Conservation (phyloP, 2,113 vertebrate genomes). For the Zonotrichia leucophrys region DNA sequence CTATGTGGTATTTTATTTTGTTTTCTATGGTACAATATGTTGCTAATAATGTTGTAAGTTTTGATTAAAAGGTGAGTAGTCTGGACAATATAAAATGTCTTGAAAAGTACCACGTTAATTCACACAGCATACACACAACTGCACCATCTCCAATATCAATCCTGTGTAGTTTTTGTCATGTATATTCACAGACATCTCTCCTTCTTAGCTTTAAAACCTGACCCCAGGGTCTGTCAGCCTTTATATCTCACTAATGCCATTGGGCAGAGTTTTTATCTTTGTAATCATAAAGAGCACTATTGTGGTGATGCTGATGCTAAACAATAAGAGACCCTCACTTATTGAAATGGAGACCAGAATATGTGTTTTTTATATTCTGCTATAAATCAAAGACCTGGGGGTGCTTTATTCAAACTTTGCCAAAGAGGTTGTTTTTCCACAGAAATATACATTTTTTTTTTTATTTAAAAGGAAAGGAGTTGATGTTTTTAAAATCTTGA, state of each 20-base stretch:
- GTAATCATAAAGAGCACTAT: background rate
- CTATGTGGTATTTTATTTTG: background rate
- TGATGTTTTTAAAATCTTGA: background rate
- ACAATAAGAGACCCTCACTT: background rate
- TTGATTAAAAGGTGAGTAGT: background rate
- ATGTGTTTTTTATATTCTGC: background rate
- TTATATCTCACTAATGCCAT: background rate
- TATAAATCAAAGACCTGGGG: background rate
- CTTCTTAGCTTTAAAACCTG: background rate
- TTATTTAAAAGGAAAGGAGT: background rate
- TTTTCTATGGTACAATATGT: background rate
- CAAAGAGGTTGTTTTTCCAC: background rate
- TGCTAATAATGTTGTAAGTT: background rate
- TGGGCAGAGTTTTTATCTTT: background rate
- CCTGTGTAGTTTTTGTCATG: background rate
- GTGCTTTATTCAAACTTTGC: background rate
- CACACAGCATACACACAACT: background rate
- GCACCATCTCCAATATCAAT: background rate
- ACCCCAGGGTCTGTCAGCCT: background rate
- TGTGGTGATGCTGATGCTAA: background rate
- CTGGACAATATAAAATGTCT: background rate
- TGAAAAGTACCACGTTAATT: background rate
- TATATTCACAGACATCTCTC: background rate
- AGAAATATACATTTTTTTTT: background rate
- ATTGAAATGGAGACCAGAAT: background rate